A percentile compares a stretch with the other conserved stretches of the same genome.
These are phyloP conservation scores for Chlorocebus sabaeus DNA, from an alignment of 2,113 vertebrate species.

Conservation along the genomic window DNA sequence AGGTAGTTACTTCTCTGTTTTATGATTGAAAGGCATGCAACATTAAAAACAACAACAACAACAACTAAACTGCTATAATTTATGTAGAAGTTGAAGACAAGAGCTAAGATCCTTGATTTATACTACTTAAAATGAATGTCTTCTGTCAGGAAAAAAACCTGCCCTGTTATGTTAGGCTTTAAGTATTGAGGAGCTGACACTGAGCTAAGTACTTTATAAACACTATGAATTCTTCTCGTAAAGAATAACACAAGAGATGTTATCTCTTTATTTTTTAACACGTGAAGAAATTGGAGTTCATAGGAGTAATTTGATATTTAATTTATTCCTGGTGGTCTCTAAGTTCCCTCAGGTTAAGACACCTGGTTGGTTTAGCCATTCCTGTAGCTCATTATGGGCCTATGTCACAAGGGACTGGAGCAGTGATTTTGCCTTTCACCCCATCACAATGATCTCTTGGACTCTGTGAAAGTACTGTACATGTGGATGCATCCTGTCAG, in stretches of 20 bases:
- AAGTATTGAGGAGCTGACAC: neutral
- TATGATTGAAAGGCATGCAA: neutral
- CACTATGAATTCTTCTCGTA: neutral
- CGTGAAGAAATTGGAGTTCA: neutral
- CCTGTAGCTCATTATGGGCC: neutral
- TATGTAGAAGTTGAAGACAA: neutral
- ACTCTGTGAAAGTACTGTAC: neutral
- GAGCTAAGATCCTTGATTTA: neutral
- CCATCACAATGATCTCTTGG: neutral
- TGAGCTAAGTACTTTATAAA: neutral
- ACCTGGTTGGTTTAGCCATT: neutral
- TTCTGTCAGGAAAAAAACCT: neutral
- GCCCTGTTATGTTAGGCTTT: neutral
- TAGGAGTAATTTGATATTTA: neutral
- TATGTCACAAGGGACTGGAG: neutral
- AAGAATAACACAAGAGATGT: neutral
- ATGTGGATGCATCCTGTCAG: neutral
- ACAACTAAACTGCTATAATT: neutral
- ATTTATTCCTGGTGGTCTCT: neutral
- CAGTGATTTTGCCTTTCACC: neutral
- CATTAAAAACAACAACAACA: neutral
- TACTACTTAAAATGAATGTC: neutral
- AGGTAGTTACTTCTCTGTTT: neutral
- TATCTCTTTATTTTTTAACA: neutral
- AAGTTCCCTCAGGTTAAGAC: neutral